Conservation (phyloP, 1,140 invertebrate genomes). For the Contarinia nasturtii region DNA sequence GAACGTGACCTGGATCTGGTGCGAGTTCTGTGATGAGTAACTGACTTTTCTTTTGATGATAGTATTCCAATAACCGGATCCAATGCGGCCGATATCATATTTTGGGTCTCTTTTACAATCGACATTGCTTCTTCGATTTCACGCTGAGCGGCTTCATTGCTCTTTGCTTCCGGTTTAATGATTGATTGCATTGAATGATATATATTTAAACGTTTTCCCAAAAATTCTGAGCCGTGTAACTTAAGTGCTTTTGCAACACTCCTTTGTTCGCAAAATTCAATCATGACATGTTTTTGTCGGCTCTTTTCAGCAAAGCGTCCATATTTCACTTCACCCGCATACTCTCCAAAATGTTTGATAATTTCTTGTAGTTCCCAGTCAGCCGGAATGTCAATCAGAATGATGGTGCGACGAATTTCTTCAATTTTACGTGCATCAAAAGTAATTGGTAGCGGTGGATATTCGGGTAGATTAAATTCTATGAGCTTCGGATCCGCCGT, state of each 20-base stretch:
- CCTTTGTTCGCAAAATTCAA: slow-evolving; percentile 87
- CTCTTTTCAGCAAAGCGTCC: slow-evolving; percentile 76
- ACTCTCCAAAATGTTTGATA: slow-evolving; percentile 63
- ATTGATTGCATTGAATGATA: slow-evolving; percentile 82
- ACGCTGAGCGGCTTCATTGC: slow-evolving; percentile 80
- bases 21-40: slow-evolving; percentile 30
- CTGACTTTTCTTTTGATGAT: slow-evolving; percentile 50
- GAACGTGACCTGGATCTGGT: slow-evolving; percentile 36
- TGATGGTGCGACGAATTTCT: slow-evolving; percentile 82
- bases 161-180: slow-evolving; percentile 81
- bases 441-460: slow-evolving; percentile 79
- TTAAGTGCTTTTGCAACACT: slow-evolving; percentile 74
- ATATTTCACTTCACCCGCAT: slow-evolving; percentile 90
- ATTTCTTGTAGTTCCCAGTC: slow-evolving; percentile 53
- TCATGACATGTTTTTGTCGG: slow-evolving; percentile 55
- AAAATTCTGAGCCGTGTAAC: slow-evolving; percentile 57
- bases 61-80: slow-evolving; percentile 73
- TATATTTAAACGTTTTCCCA: slow-evolving; percentile 43
- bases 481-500: slow-evolving; percentile 81
- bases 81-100: slow-evolving; percentile 78
- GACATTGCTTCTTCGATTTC: slow-evolving; percentile 97
- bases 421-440: slow-evolving; percentile 84
- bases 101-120: slow-evolving; percentile 85
- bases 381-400: slow-evolving; percentile 57
- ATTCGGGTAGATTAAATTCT: slow-evolving; percentile 66